A percentile compares a stretch with the other conserved stretches of the same genome.
Conservation (phyloP, 2,113 vertebrate genomes). For the Macroglossus sobrinus region DNA sequence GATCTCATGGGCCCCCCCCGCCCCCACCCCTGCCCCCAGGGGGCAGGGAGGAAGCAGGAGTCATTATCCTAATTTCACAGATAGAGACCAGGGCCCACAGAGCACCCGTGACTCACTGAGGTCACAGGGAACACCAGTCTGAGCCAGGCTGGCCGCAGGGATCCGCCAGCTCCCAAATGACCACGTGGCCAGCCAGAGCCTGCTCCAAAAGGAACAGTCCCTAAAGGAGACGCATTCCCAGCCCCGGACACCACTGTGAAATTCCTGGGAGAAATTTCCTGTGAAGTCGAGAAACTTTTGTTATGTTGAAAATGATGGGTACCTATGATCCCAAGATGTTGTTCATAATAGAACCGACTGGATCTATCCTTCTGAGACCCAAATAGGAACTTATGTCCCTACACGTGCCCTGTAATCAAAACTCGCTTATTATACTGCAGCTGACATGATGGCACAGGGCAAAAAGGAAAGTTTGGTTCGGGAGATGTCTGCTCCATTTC, state of each 20-base stretch:
- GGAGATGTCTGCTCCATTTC: conserved; percentile 12
- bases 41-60: conserved; percentile 30
- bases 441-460: background rate
- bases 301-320: background rate
- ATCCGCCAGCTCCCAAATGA: conserved; percentile 1
- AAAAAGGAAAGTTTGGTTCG: conserved; percentile 12
- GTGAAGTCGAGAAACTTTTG: no score
- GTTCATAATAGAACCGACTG: background rate
- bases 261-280: no score
- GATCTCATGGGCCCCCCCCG: background rate
- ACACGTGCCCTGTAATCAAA: conserved; percentile 16
- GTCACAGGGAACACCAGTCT: conserved; percentile 35
- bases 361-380: background rate
- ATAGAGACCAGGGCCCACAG: background rate
- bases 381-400: background rate
- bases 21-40: background rate
- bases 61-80: conserved; percentile 62
- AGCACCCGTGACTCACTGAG: conserved; percentile 58
- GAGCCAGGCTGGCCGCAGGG: background rate
- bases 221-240: conserved; percentile 10
- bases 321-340: background rate
- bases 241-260: background rate
- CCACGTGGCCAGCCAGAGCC: background rate
- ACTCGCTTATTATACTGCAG: background rate
- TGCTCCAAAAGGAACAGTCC: background rate